Evolutionary conservation across 2,113 vertebrate species (phyloP).

Genomic region (Solea solea): DNA sequence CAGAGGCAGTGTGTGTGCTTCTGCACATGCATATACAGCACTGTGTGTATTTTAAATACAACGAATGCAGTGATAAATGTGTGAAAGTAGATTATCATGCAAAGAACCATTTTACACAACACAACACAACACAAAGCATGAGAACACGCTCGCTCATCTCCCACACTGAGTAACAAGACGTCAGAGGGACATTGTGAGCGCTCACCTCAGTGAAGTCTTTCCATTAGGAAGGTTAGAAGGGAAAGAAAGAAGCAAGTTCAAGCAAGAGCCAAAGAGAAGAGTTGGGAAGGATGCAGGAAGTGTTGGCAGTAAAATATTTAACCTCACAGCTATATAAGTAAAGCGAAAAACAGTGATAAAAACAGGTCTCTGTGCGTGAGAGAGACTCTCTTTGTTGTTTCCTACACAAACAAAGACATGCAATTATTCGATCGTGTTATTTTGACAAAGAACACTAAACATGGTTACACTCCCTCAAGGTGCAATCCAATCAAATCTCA

Average conservation of each 20-base stretch:
- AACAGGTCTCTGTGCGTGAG: not conserved
- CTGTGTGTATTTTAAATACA: not conserved
- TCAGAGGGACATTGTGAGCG: slow-evolving; percentile 37
- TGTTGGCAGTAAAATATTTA: slow-evolving; percentile 13
- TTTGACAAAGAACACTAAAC: not conserved
- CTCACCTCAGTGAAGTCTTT: slow-evolving; percentile 98
- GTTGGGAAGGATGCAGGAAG: slow-evolving; percentile 60
- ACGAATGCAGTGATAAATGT: not conserved
- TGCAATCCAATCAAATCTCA: slow-evolving; percentile 4
- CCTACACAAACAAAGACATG: slow-evolving; percentile 16
- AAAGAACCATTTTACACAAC: slow-evolving; percentile 15
- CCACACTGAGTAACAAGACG: slow-evolving; percentile 32
- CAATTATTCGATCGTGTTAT: not conserved
- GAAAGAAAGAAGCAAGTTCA: slow-evolving; percentile 79
- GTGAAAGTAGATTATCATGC: slow-evolving; percentile 26
- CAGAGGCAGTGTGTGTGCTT: slow-evolving; percentile 16
- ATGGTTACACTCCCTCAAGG: not conserved
- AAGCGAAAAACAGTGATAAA: slow-evolving; percentile 22
- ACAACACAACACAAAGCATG: slow-evolving; percentile 1
- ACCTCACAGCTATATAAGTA: slow-evolving; percentile 44
- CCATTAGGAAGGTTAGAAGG: slow-evolving; percentile 87
- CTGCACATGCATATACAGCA: not conserved
- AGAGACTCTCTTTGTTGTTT: not conserved
- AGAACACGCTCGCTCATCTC: slow-evolving; percentile 4
- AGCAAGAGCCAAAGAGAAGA: slow-evolving; percentile 58